Evolutionary conservation across 2,113 vertebrate species (phyloP).

Genomic region (Acrocephalus arundinaceus): DNA sequence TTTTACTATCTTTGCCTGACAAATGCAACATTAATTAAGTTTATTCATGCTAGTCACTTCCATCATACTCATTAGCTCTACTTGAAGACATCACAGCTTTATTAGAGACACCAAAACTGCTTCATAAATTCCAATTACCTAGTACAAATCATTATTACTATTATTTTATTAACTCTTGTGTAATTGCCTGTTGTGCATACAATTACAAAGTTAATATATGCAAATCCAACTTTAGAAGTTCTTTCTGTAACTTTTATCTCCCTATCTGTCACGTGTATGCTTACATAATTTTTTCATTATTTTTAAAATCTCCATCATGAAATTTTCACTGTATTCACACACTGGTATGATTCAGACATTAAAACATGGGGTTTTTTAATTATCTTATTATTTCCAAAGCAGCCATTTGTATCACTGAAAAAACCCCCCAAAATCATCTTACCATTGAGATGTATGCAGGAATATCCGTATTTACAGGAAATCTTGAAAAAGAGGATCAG

Average conservation of each 20-base stretch:
- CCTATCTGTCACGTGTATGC: not conserved
- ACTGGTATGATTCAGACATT: not conserved
- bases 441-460: not conserved
- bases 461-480: not conserved
- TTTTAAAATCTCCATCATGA: not conserved
- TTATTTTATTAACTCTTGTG: conserved; percentile 49
- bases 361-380: not conserved
- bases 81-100: conserved; percentile 41
- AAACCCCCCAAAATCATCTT: not conserved
- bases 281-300: not conserved
- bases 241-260: not conserved
- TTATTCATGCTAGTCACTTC: conserved; percentile 37
- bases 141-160: conserved; percentile 45
- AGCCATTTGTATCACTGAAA: not conserved
- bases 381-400: not conserved
- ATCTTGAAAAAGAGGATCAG: not conserved
- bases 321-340: not conserved
- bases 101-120: conserved; percentile 48
- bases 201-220: conserved; percentile 27
- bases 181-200: conserved; percentile 50
- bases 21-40: conserved; percentile 22
- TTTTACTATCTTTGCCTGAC: not conserved
- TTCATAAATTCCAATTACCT: conserved; percentile 63
- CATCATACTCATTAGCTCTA: conserved; percentile 32
- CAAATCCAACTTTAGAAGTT: conserved; percentile 9